A percentile compares a stretch with the other conserved stretches of the same genome.
These are phyloP conservation scores for Xyrauchen texanus DNA, from an alignment of 2,113 vertebrate genomes.

Conservation along the genomic window DNA sequence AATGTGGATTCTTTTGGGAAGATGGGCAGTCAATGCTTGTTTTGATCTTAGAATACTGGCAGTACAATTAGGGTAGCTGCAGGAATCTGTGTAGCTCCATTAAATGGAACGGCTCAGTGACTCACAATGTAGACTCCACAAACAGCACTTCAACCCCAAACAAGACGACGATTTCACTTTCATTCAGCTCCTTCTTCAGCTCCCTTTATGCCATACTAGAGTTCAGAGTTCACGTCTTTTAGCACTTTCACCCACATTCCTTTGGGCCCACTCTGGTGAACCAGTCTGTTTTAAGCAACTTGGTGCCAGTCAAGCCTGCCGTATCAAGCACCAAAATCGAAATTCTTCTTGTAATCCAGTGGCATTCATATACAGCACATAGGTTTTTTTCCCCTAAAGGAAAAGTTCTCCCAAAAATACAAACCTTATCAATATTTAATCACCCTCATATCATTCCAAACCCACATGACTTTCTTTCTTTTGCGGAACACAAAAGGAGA, in stretches of 20 bases:
- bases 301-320: slow-evolving; percentile 45
- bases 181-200: slow-evolving; percentile 46
- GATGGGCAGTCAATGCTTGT: slow-evolving; percentile 60
- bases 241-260: slow-evolving; percentile 46
- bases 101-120: slow-evolving; percentile 69
- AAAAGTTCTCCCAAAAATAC: no score
- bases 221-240: slow-evolving; percentile 65
- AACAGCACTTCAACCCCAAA: slow-evolving; percentile 69
- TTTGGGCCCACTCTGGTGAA: neutral
- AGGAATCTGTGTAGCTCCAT: slow-evolving; percentile 71
- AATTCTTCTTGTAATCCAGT: slow-evolving; percentile 2
- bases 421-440: no score
- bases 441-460: no score
- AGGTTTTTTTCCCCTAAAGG: no score
- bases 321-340: slow-evolving; percentile 2
- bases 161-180: slow-evolving; percentile 60
- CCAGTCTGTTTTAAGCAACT: slow-evolving; percentile 50
- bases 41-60: slow-evolving; percentile 53
- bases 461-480: no score
- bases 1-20: slow-evolving; percentile 58
- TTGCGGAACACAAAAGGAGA: no score
- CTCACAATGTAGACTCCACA: slow-evolving; percentile 65
- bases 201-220: no score
- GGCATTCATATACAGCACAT: no score
- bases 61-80: slow-evolving; percentile 63